Percentiles rank a stretch among this genome's conserved stretches.
phyloP scores from a whole-genome alignment of 2,113 vertebrate genomes.

The Gobiocypris rarus region DNA sequence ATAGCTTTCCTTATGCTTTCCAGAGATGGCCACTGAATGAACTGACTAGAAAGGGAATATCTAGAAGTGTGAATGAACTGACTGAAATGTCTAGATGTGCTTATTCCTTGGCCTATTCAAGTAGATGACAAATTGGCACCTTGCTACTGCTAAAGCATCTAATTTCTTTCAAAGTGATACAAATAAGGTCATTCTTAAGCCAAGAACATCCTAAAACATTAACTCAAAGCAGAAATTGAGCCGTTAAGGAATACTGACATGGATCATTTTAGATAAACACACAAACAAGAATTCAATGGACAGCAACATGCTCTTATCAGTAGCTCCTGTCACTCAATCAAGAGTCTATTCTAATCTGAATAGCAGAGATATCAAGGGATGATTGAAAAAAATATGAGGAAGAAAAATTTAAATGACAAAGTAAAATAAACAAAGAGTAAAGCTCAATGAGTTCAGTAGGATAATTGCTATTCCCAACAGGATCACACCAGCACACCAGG shows the following conservation, averaged over 20 bases:
- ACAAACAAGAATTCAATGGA: neutral
- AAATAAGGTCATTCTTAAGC: neutral
- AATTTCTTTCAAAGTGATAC: neutral
- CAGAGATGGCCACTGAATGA: neutral
- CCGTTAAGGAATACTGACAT: neutral
- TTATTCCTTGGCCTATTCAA: neutral
- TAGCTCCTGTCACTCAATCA: neutral
- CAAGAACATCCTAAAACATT: neutral
- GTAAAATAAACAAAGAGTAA: conserved; percentile 5
- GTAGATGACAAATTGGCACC: neutral
- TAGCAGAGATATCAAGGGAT: neutral
- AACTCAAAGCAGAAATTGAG: neutral
- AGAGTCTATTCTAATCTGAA: neutral
- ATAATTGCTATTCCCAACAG: conserved; percentile 2
- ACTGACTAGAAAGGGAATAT: neutral
- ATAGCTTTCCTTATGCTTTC: neutral
- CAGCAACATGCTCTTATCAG: neutral
- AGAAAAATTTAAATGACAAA: neutral
- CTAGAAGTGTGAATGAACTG: too few relatives aligned
- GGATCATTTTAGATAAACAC: neutral
- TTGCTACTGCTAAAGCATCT: neutral
- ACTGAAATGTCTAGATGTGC: neutral
- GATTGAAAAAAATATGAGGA: neutral
- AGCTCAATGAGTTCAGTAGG: conserved; percentile 2
- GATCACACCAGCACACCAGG: neutral